Base-by-base conservation (phyloP, 2,797 vertebrate genomes). In the Clamator glandarius region DNA sequence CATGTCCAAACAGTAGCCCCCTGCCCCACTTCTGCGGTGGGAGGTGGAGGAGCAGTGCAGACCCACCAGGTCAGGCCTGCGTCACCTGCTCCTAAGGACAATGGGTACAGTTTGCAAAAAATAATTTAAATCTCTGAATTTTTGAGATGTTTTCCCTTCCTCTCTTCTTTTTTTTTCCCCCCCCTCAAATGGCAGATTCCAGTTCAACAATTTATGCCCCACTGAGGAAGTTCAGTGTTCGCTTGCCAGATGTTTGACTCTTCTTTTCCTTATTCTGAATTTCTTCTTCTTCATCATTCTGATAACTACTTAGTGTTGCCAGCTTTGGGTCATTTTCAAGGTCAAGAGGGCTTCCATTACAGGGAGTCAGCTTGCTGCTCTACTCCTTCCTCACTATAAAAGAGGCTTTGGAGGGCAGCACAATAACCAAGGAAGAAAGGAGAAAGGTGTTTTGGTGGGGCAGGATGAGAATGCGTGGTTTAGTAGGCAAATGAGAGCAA, bases 161-260 rank as follows among this genome's bases (percentile, higher is more conserved):
- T 62, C 13, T 62, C 14, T 39, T 23, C 17, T 44, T 23, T 5
- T 8, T 3, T 5, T 8, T 3, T 2, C 29, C 28, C 24, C 8
- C n/a, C n/a, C 33, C 14, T 36, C 51, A 24, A 55, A 67, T 79
- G 67, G 15, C 75, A 33, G 50, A 73, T 68, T 84, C 31, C 26
- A 66, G 6, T 59, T 59, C 57, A 79, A 59, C 6, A 3, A 41
- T 67, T 73, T 66, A 21, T 57, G 48, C 36, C 14, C 31, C 8
- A 3, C 15, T 44, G 44, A 4, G 1, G 15, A 58, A 75, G 15
- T 48, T 80, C 61, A 63, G 0, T 59, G 25, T 63, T 87, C 1
- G 1, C 9, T 83, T 48, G 12, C 68, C 4, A 4, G 50, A 4
- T 57, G 28, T 61, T 83, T 0, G 0, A 35, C 41, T 12, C 28